Evolutionary conservation across 2,113 vertebrate species (phyloP), one percentile per base, ranked within the genome.

Genomic region (Hippocampus zosterae): DNA sequence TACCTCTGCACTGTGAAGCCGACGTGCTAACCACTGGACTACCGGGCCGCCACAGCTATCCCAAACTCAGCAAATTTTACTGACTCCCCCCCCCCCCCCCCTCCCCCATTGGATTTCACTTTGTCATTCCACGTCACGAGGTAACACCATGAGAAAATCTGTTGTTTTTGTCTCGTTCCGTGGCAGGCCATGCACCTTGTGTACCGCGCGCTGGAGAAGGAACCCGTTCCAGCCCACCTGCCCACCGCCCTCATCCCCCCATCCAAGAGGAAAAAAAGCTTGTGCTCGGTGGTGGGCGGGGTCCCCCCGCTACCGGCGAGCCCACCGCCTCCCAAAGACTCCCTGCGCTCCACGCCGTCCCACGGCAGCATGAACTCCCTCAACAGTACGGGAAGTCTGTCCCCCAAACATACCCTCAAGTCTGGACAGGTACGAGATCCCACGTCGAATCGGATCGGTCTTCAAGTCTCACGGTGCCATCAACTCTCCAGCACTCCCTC

Each of bases 121-220:
- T 60, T 61, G 59, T 33, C 12, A 61, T 16, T 2, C 16, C 21
- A 2, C 21, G 19, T 21, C 52, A 53, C 5, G 19, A 52, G 19
- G 50, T 8, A 52, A 52, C 19, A 8, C 6, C 29, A 29, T 64
- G 7, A 2, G 10, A 42, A 15, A 41, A 44, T 42, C n/a, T 0
- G 41, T 41, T 21, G 3, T 19, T 33, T 33, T 64, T n/a, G 19
- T 27, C 48, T 50, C 10, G 19, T 74, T 71, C 46, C 44, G 67
- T 55, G 33, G 65, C 75, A 99, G 97, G 97, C 97, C 29, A 99
- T 99, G 97, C 97, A 98, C 85, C 91, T 99, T 86, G 97, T 99
- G 69, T 98, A 99, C 85, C 93, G 97, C 21, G 96, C 97, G 65
- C 89, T 99, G 42, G 97, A 98, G 90, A 99, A 99, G 83, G 97